Conservation (phyloP, 2,888 invertebrate species). For the Nemotelus pantherinus region DNA sequence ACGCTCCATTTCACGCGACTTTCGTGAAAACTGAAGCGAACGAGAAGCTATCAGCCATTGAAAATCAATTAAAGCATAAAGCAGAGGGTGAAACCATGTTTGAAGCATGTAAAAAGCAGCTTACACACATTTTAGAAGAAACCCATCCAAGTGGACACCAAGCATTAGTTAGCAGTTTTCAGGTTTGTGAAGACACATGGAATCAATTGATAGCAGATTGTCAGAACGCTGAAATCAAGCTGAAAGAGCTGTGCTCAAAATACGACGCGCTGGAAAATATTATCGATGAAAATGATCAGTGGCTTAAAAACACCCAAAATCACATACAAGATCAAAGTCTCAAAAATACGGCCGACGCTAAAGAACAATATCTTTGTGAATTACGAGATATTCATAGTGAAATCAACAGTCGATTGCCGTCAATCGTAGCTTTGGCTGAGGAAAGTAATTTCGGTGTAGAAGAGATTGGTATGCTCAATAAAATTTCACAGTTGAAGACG, state of each 20-base stretch:
- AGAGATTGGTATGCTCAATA: slow-evolving; percentile 78
- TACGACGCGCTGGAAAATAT: slow-evolving; percentile 84
- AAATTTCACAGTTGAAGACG: slow-evolving; percentile 80
- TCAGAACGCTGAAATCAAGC: slow-evolving; percentile 74
- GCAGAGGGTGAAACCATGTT: slow-evolving; percentile 78
- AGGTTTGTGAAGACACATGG: slow-evolving; percentile 80
- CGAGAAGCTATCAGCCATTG: slow-evolving; percentile 77
- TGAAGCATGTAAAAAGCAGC: slow-evolving; percentile 74
- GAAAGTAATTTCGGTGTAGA: slow-evolving; percentile 77
- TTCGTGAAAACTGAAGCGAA: slow-evolving; percentile 83
- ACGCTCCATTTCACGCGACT: slow-evolving; percentile 80
- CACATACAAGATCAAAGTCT: slow-evolving; percentile 89
- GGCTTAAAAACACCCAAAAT: slow-evolving; percentile 87
- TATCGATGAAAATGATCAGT: slow-evolving; percentile 80
- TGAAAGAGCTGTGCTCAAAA: slow-evolving; percentile 79
- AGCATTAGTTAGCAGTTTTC: slow-evolving; percentile 75
- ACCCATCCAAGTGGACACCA: slow-evolving; percentile 83
- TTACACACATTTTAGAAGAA: slow-evolving; percentile 78
- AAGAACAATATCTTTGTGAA: slow-evolving; percentile 80
- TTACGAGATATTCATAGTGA: slow-evolving; percentile 77
- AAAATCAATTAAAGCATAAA: slow-evolving; percentile 78
- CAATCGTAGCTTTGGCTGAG: slow-evolving; percentile 74
- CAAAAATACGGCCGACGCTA: slow-evolving; percentile 85
- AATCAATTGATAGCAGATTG: slow-evolving; percentile 78
- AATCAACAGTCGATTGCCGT: slow-evolving; percentile 73